Conservation (phyloP, 1,140 invertebrate genomes). For the Eupeodes corollae region DNA sequence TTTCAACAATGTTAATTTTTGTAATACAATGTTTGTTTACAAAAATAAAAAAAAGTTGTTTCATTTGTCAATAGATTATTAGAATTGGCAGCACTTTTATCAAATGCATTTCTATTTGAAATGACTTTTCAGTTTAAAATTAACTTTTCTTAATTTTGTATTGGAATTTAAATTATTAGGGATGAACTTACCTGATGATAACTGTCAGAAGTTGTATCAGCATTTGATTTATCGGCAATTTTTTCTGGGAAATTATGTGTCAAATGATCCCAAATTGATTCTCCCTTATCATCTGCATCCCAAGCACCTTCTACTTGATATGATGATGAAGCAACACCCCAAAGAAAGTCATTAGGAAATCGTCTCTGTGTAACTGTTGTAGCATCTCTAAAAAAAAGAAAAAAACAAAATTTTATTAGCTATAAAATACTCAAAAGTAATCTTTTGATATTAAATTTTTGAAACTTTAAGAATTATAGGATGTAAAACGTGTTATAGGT, state of each 20-base stretch:
- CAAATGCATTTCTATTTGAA: too few relatives aligned
- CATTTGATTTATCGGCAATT: slow-evolving; percentile 45
- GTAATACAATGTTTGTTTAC: too few relatives aligned
- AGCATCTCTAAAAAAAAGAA: slow-evolving; percentile 11
- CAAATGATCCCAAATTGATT: slow-evolving; percentile 45
- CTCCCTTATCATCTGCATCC: slow-evolving; percentile 50
- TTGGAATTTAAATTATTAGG: background rate
- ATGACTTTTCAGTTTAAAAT: too few relatives aligned
- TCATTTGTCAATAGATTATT: too few relatives aligned
- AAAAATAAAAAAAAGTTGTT: too few relatives aligned
- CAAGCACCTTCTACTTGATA: slow-evolving; percentile 64
- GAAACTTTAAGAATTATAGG: too few relatives aligned
- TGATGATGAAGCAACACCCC: slow-evolving; percentile 43
- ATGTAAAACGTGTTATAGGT: too few relatives aligned
- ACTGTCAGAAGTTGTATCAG: slow-evolving; percentile 42
- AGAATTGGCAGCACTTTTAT: too few relatives aligned
- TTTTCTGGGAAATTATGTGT: slow-evolving; percentile 38
- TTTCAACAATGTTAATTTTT: too few relatives aligned
- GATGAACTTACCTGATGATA: slow-evolving; percentile 39
- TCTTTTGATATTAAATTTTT: too few relatives aligned
- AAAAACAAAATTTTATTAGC: slow-evolving; percentile 11
- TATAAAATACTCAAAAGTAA: slow-evolving; percentile 1
- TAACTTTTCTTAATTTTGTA: slow-evolving; percentile 2
- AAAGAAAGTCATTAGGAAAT: slow-evolving; percentile 44
- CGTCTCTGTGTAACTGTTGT: slow-evolving; percentile 13